Evolutionary conservation across 2,888 invertebrate species (phyloP).

Genomic region (Cantharis rustica): DNA sequence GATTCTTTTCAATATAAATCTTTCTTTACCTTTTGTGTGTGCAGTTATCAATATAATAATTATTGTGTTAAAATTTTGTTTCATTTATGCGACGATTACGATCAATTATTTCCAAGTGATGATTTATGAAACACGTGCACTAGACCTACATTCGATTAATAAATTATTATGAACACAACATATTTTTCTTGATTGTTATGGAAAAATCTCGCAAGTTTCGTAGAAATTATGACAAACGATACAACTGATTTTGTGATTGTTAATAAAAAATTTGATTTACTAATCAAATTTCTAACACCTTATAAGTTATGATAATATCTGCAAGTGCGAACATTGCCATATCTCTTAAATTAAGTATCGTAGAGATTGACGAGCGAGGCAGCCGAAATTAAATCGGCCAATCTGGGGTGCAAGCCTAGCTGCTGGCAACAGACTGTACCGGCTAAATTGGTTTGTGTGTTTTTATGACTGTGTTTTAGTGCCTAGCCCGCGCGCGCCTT

Average conservation of each 20-base stretch:
- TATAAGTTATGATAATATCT: constrained; percentile 33
- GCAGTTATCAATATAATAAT: too few relatives aligned
- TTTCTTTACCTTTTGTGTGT: too few relatives aligned
- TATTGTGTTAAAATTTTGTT: background rate
- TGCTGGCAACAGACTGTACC: constrained; percentile 55
- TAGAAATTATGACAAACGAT: background rate
- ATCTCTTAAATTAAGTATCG: constrained; percentile 49
- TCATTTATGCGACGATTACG: background rate
- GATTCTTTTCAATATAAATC: too few relatives aligned
- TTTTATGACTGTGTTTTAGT: constrained; percentile 60
- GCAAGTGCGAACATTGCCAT: constrained; percentile 50
- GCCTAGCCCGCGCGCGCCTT: constrained; percentile 55
- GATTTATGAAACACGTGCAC: background rate
- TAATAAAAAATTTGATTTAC: constrained; percentile 8
- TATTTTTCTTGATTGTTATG: background rate
- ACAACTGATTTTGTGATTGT: background rate
- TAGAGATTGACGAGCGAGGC: constrained; percentile 53
- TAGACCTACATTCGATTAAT: too few relatives aligned
- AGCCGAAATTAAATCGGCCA: constrained; percentile 55
- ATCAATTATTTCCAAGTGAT: background rate
- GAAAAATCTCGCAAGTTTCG: background rate
- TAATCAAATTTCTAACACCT: constrained; percentile 27
- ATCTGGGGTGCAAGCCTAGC: constrained; percentile 40
- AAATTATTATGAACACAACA: background rate
- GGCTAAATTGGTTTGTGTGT: constrained; percentile 59